These are phyloP conservation scores for Acronicta aceris DNA, from an alignment of 2,888 invertebrate species.

Conservation along the genomic window DNA sequence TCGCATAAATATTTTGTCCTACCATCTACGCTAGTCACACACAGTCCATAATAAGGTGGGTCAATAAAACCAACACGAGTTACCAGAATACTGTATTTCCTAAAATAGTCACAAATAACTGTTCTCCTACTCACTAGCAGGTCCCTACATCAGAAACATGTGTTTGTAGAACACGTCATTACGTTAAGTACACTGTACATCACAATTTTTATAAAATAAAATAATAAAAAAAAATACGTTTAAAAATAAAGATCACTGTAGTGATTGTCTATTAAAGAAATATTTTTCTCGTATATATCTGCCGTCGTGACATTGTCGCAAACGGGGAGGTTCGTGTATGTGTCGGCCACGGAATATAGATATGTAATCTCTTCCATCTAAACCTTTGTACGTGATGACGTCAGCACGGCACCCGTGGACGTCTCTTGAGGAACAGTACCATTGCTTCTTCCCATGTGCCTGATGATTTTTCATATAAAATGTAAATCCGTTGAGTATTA, in stretches of 20 bases:
- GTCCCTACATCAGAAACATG: constrained; percentile 82
- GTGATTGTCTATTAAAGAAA: constrained; percentile 63
- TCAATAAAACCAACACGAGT: constrained; percentile 52
- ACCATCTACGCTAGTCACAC: constrained; percentile 33
- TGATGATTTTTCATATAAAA: constrained; percentile 87
- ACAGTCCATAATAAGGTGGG: constrained; percentile 43
- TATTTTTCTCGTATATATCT: constrained; percentile 84
- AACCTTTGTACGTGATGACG: constrained; percentile 83
- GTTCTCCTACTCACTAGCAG: constrained; percentile 76
- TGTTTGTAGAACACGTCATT: constrained; percentile 70
- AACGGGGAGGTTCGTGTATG: constrained; percentile 82
- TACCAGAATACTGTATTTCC: constrained; percentile 84
- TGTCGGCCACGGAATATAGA: constrained; percentile 84
- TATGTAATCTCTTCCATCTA: constrained; percentile 82
- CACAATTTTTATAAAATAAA: constrained; percentile 67
- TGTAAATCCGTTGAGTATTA: constrained; percentile 84
- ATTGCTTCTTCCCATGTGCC: constrained; percentile 85
- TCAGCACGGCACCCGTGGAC: constrained; percentile 84
- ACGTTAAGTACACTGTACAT: constrained; percentile 75
- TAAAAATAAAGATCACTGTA: constrained; percentile 62
- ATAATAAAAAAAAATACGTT: constrained; percentile 57
- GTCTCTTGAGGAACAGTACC: constrained; percentile 86
- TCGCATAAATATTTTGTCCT: constrained; percentile 30
- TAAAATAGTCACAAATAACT: constrained; percentile 77
- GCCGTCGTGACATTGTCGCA: constrained; percentile 83